These are phyloP conservation scores for Atrichornis clamosus DNA, from an alignment of 2,113 vertebrate genomes.

Conservation along the genomic window DNA sequence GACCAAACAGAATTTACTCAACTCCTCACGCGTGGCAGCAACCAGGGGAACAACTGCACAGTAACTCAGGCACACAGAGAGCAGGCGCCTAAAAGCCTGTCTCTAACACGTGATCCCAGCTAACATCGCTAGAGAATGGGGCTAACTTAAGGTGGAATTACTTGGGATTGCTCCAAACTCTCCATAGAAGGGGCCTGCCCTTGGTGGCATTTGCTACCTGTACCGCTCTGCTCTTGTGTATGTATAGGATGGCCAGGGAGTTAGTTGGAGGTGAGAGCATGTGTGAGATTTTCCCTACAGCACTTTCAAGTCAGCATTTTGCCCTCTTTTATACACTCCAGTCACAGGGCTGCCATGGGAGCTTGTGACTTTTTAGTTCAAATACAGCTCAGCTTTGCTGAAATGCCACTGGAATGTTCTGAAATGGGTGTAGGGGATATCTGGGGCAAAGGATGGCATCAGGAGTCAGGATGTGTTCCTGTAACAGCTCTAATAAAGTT, in stretches of 20 bases:
- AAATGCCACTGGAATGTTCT: background rate
- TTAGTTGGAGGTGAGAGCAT: background rate
- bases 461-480: background rate
- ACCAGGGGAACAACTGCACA: background rate
- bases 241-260: rapidly evolving
- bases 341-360: background rate
- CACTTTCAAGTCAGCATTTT: slow-evolving; percentile 27
- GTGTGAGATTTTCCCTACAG: background rate
- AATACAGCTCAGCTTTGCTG: background rate
- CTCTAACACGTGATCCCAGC: background rate
- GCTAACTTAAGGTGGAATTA: background rate
- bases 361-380: background rate
- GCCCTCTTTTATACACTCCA: background rate
- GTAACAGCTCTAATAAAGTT: background rate
- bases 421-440: background rate
- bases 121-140: background rate
- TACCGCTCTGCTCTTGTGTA: background rate
- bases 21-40: background rate
- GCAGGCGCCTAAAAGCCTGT: background rate
- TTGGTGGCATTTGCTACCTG: rapidly evolving
- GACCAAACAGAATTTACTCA: background rate
- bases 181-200: rapidly evolving
- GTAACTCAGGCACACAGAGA: background rate
- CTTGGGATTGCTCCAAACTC: background rate
- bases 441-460: background rate